Base-by-base conservation (phyloP, 1,140 invertebrate genomes). In the Dreissena polymorpha region DNA sequence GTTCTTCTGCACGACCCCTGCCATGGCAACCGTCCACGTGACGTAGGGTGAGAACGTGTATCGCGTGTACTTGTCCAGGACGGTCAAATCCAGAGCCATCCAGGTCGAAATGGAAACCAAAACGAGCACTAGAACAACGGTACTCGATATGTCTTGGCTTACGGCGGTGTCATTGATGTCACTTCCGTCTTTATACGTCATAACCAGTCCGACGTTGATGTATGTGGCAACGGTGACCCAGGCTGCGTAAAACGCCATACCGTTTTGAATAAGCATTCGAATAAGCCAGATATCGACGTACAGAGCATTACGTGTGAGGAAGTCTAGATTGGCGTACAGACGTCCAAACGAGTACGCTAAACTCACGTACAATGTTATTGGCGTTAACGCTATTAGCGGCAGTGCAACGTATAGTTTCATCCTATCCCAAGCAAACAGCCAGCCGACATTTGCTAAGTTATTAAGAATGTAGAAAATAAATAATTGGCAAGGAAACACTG, bases 151-250 rank as follows among this genome's bases (percentile, higher is more conserved):
- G 29, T 84, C 84, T 57, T 86, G 85, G 0, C n/a, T 60, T 13
- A 88, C 63, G 49, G 67, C 71, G 16, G 72, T 74, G 63, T 63
- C 74, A 63, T 64, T 71, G n/a, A 81, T 65, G 75, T 89, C 67
- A 63, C 68, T 71, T n/a, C 72, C 72, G 10, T 81, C 83, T 81
- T 87, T 83, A 71, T 87, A 91, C 25, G 86, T 86, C 74, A 91
- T 71, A 21, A 88, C 87, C 16, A 90, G 77, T 12, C 86, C 88
- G 64, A 91, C 73, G 74, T 91, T 92, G 12, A 92, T 69, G 3
- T 91, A 73, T 10, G 90, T 88, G n/a, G 91, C 91, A 5, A 93
- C 78, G 7, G 88, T 88, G 6, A 88, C 86, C 91, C 90, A 92
- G 8, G 88, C 87, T 0, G 90, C 92, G 82, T 92, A 92, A 60